Evolutionary conservation across 2,113 vertebrate species (phyloP), one percentile per base, ranked within the genome.

Genomic region (Eurypyga helias): DNA sequence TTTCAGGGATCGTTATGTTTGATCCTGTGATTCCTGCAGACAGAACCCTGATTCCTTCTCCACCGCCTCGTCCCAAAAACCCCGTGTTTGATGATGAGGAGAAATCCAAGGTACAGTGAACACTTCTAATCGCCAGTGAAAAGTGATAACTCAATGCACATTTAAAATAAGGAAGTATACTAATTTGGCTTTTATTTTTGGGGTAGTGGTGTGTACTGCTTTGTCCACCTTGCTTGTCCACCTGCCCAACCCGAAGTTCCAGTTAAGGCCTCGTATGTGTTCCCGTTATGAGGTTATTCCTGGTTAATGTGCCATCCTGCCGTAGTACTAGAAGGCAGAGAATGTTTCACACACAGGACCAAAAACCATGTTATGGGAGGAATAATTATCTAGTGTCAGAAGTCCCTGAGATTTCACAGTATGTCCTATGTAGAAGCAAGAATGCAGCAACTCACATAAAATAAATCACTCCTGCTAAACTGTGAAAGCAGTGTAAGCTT

Each of bases 21-120:
- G 99, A 99, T 92, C 99, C 99, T 7, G 97, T 98, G 60, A 98
- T 99, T 93, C 98, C 99, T 83, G 96, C 98, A 91, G 99, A 99
- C 95, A 98, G 97, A 84, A 99, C 99, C 4, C 96, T 99, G 34
- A 98, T 99, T 84, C 99, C 99, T 9, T 99, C 98, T 41, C 98
- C 99, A 13, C 99, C 99, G 0, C 96, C 98, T 46, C 98, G 98
- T 49, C 98, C 99, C 90, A 99, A 98, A 97, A 99, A 99, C 96
- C 99, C 99, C 0, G 98, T 99, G 65, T 99, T 99, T 98, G 99
- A 99, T 79, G 99, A 99, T 90, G 99, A 99, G 84, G 99, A 99
- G 95, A 99, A 99, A 93, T 99, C 99, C 96, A 99, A 99, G 98
- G 99, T 99, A 95, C 49, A 86, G 48, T 31, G 11, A 73, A 78